Evolutionary conservation across 2,113 vertebrate genomes (phyloP).

Genomic region (Puntigrus tetrazona): DNA sequence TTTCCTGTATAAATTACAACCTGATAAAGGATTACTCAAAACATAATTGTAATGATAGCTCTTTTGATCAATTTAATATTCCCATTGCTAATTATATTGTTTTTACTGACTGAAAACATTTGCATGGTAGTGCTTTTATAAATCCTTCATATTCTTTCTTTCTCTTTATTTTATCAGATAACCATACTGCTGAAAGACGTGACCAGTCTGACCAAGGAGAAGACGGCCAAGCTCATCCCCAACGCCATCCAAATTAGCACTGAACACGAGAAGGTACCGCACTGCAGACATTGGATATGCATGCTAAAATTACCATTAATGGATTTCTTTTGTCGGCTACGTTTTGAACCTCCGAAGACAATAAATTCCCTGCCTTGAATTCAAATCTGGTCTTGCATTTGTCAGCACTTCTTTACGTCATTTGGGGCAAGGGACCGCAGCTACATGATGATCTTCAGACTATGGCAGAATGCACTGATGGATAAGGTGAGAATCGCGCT

Average conservation of each 20-base stretch:
- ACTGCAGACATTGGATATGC: not conserved
- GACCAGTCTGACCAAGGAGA: conserved; percentile 87
- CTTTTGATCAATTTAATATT: not conserved
- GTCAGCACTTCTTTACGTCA: conserved; percentile 89
- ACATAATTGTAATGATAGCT: too few relatives aligned
- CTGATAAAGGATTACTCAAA: too few relatives aligned
- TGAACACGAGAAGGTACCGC: conserved; percentile 81
- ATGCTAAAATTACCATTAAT: conserved; percentile 3
- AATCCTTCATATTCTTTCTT: not conserved
- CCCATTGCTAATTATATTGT: not conserved
- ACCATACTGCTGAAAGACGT: conserved; percentile 90
- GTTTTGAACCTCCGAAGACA: conserved; percentile 22
- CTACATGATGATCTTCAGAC: conserved; percentile 88
- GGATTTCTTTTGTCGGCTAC: not conserved
- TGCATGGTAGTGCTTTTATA: not conserved
- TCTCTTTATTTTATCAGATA: conserved; percentile 70
- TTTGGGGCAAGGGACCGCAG: conserved; percentile 90
- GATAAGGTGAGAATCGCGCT: conserved; percentile 79
- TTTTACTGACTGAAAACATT: not conserved
- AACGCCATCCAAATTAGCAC: conserved; percentile 92
- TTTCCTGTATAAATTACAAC: too few relatives aligned
- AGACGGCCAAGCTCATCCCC: conserved; percentile 90
- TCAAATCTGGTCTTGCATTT: conserved; percentile 11
- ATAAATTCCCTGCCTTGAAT: not conserved
- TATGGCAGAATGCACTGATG: conserved; percentile 90